Base-by-base conservation (phyloP, 2,888 invertebrate species). In the Xylota segnis region DNA sequence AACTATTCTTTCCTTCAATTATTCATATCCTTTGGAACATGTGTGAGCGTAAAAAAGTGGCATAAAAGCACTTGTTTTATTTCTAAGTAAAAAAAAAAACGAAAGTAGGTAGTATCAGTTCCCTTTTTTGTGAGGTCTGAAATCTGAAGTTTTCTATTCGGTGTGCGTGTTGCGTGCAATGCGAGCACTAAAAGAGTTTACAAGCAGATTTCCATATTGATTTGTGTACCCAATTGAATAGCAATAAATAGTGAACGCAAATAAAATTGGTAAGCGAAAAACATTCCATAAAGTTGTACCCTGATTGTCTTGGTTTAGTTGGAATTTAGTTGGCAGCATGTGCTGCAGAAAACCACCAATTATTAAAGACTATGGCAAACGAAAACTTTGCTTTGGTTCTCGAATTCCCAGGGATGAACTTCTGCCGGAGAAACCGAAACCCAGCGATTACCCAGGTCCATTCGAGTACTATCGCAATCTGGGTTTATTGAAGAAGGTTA, bases 371-470 rank as follows among this genome's bases (percentile, higher is more conserved):
- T 47, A 47, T 32, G 43, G 23, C 0, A 29, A 61, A n/a, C 18
- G 23, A 16, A 56, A 54, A 16, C 23, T 86, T 12, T 81, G 81
- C 43, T 86, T 86, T 40, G 86, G 81, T 10, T 72, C 86, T 3
- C 50, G 83, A 23, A 16, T 78, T 9, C n/a, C 37, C 12, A 81
- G 86, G 37, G 40, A 6, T 43, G 23, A 27, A 7, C 37, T 76
- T 40, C 0, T 23, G n/a, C 2, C 70, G 0, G 16, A 18, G 10
- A 34, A 43, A 5, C n/a, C 65, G 10, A 34, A 45, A 34, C 68
- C 68, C n/a, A 27, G 0, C 5, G 88, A 78, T 1, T 75, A 74
- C 66, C 91, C 90, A 3, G 90, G 91, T 52, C 92, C 92, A 7
- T 86, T 87, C 23, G 87, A 89, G 5, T 90, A 91, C 59, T 79